Conservation (phyloP, 2,888 invertebrate species). For the Oxystoma pomonae region DNA sequence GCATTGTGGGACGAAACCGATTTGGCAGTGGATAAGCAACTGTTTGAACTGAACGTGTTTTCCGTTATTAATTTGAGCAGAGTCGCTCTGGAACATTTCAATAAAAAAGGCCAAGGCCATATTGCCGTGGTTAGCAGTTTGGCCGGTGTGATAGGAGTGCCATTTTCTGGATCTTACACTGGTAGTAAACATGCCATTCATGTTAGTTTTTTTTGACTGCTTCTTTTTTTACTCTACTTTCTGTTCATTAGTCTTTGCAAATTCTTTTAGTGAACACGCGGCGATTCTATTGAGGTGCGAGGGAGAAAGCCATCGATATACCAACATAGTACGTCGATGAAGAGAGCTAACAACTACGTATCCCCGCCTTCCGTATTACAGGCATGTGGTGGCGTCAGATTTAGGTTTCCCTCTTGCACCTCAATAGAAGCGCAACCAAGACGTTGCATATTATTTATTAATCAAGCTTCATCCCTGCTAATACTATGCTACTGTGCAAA, state of each 20-base stretch:
- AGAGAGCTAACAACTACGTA: no score
- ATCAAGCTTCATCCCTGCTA: background rate
- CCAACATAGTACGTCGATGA: no score
- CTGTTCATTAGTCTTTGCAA: no score
- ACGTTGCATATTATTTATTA: background rate
- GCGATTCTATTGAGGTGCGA: no score
- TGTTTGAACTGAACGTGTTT: conserved; percentile 77
- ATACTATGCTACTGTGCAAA: no score
- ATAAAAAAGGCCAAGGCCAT: conserved; percentile 58
- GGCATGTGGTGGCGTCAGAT: no score
- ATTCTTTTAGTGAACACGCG: no score
- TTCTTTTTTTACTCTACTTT: no score
- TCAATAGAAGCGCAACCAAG: no score
- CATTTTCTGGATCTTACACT: conserved; percentile 66
- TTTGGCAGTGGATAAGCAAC: conserved; percentile 63
- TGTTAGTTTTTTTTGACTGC: conserved; percentile 54
- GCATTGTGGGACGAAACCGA: conserved; percentile 68
- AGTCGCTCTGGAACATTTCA: conserved; percentile 63
- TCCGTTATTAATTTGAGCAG: conserved; percentile 66
- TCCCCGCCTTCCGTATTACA: no score
- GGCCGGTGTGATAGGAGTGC: conserved; percentile 64
- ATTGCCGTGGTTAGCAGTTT: conserved; percentile 71
- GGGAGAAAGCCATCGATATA: no score
- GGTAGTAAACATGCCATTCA: conserved; percentile 75
- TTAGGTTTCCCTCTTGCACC: background rate